Evolutionary conservation across 2,113 vertebrate genomes (phyloP).

Genomic region (Gracilinanus agilis): DNA sequence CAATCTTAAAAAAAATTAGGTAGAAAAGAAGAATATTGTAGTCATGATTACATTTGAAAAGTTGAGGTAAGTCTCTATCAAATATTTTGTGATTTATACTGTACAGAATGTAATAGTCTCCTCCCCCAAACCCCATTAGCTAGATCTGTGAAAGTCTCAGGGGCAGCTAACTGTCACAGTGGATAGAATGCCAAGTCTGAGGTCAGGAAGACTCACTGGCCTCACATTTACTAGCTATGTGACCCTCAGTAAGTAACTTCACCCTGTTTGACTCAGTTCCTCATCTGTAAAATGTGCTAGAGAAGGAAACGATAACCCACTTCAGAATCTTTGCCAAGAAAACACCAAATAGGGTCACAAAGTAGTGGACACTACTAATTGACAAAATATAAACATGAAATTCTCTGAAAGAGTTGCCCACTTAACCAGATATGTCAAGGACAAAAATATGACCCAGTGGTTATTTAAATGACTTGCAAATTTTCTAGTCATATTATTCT

Average conservation of each 20-base stretch:
- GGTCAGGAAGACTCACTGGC: not conserved
- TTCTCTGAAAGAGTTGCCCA: constrained; percentile 26
- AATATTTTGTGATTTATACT: constrained; percentile 18
- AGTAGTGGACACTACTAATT: not conserved
- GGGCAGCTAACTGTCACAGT: not conserved
- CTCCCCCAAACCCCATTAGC: not conserved
- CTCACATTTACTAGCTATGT: not conserved
- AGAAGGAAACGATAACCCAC: not conserved
- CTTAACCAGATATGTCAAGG: not conserved
- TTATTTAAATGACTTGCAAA: not conserved
- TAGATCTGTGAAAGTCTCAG: not conserved
- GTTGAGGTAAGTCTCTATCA: not conserved
- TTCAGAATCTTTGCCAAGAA: not conserved
- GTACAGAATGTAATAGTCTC: constrained; percentile 19
- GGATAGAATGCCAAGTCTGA: not conserved
- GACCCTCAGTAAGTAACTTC: not conserved
- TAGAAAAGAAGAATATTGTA: constrained; percentile 19
- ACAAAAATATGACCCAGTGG: not conserved
- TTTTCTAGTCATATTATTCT: not conserved
- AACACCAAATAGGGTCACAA: not conserved
- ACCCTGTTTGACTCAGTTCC: not conserved
- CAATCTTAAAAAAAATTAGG: constrained; percentile 6
- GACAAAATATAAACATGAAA: not conserved
- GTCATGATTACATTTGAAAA: not conserved
- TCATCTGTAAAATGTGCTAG: not conserved